Conservation (phyloP, 1,140 invertebrate genomes). For the Eurosta solidaginis region DNA sequence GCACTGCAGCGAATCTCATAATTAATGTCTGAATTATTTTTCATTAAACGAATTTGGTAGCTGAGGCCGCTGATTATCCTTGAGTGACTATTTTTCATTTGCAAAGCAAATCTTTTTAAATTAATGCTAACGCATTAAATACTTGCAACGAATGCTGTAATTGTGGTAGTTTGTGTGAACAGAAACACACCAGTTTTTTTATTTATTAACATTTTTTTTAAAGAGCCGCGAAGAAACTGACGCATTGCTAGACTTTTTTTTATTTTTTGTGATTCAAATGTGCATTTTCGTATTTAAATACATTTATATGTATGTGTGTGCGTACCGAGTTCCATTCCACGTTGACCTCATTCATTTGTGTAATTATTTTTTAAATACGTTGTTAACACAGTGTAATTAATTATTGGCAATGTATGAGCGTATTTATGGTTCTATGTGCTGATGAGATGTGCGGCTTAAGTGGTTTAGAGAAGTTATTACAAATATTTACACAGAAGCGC, state of each 20-base stretch:
- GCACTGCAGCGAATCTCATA: too few species aligned
- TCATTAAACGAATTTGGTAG: too few species aligned
- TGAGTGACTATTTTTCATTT: background rate
- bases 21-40: too few species aligned
- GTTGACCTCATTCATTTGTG: background rate
- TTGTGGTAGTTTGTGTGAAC: constrained; percentile 11
- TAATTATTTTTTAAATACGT: constrained; percentile 25
- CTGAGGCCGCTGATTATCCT: background rate
- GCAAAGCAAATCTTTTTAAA: background rate
- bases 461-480: too few species aligned
- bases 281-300: background rate
- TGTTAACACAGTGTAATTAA: background rate
- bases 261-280: background rate
- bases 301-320: background rate
- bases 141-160: background rate
- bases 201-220: background rate
- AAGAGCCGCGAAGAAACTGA: background rate
- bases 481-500: too few species aligned
- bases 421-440: too few species aligned
- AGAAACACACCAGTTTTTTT: background rate
- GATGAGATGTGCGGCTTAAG: too few species aligned
- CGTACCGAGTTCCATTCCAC: background rate
- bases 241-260: background rate
- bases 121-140: background rate
- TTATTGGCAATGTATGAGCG: background rate